Conservation (phyloP, 2,113 vertebrate species). For the Anguilla rostrata region DNA sequence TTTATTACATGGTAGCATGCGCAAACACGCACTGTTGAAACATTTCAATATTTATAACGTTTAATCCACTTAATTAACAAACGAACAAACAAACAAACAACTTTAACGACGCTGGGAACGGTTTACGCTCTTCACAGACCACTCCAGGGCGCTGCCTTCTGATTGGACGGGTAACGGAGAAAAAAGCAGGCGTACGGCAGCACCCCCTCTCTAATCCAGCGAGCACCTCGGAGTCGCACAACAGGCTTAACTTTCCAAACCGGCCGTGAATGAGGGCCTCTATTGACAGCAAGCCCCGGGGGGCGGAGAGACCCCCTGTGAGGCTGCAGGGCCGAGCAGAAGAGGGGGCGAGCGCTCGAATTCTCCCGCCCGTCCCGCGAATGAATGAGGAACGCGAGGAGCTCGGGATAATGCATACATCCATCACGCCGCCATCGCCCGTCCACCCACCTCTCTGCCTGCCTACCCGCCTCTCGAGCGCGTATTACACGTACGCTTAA, state of each 20-base stretch:
- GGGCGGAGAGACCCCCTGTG: neutral
- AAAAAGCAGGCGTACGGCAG: conserved; percentile 17
- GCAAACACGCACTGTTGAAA: conserved; percentile 26
- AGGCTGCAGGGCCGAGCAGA: neutral
- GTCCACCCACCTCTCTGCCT: neutral
- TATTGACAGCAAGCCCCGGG: neutral
- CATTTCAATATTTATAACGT: conserved; percentile 34
- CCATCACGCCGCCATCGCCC: neutral
- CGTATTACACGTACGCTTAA: neutral
- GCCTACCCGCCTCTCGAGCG: neutral
- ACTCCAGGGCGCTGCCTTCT: conserved; percentile 22
- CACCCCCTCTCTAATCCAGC: conserved; percentile 34
- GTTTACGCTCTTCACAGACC: conserved; percentile 24
- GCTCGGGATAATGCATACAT: neutral
- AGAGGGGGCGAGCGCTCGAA: neutral
- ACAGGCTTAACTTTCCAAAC: conserved; percentile 26
- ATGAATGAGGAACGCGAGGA: neutral
- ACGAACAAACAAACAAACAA: neutral
- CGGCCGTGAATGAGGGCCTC: conserved; percentile 6
- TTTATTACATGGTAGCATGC: neutral
- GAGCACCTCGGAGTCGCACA: conserved; percentile 29
- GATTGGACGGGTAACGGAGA: neutral
- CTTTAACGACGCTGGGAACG: conserved; percentile 27
- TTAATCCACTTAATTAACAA: conserved; percentile 41
- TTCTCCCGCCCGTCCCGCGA: neutral